Evolutionary conservation across 1,140 invertebrate genomes (phyloP).

Genomic region (Diuraphis noxia): DNA sequence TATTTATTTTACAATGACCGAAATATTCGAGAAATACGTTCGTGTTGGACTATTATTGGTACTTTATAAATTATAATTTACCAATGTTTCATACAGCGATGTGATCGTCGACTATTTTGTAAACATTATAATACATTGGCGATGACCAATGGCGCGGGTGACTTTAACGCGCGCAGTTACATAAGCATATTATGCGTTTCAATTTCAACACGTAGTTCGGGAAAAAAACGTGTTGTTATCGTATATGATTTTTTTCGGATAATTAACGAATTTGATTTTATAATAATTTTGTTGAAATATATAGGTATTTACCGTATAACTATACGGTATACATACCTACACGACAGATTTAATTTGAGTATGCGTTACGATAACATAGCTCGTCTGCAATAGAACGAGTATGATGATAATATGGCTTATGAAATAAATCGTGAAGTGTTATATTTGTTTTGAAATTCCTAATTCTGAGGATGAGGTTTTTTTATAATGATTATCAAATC

Average conservation of each 20-base stretch:
- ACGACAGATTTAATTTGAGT: background rate
- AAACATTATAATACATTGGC: background rate
- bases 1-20: background rate
- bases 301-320: background rate
- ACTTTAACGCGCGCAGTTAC: background rate
- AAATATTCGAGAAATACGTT: background rate
- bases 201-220: background rate
- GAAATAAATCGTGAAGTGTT: constrained; percentile 15
- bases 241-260: background rate
- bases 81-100: background rate
- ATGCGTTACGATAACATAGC: background rate
- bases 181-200: background rate
- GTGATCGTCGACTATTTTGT: background rate
- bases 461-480: background rate
- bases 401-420: background rate
- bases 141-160: background rate
- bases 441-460: background rate
- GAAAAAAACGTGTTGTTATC: background rate
- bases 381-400: background rate
- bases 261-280: background rate
- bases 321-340: too few species aligned
- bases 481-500: background rate
- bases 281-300: background rate
- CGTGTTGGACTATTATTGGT: background rate
- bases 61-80: background rate